A percentile compares a stretch with the other conserved stretches of the same genome.
These are phyloP conservation scores for Diarsia dahlii DNA, from an alignment of 2,888 invertebrate genomes.

Conservation along the genomic window DNA sequence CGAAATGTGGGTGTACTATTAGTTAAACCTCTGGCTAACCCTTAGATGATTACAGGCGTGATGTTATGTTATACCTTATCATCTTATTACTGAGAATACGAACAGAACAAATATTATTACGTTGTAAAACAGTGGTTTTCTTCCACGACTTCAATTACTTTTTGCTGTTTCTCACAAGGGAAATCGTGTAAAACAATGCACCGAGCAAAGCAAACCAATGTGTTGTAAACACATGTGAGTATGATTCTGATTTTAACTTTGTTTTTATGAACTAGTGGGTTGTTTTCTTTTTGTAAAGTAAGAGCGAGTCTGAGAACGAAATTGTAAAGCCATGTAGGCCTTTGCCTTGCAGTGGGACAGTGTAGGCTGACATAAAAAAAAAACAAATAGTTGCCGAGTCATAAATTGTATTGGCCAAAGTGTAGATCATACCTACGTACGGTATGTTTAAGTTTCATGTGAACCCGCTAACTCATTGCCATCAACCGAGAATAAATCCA, in stretches of 20 bases:
- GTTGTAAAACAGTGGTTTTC: constrained; percentile 10
- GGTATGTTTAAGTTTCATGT: neutral
- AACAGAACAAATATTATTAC: neutral
- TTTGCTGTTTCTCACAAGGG: constrained; percentile 36
- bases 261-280: neutral
- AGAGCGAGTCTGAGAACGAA: no score
- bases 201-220: neutral
- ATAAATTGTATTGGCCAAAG: neutral
- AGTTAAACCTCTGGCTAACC: no score
- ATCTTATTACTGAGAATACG: neutral
- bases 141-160: constrained; percentile 31
- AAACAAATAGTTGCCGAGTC: neutral
- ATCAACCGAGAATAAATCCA: neutral
- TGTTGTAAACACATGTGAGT: neutral
- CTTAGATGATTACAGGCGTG: no score
- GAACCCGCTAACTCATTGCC: accelerated
- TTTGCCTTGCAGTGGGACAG: no score
- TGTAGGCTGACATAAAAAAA: no score
- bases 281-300: neutral
- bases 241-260: neutral
- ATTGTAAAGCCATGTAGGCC: no score
- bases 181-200: constrained; percentile 31
- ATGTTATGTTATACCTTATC: neutral
- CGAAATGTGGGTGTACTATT: no score
- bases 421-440: no score